A percentile compares a stretch with the other conserved stretches of the same genome.
phyloP scores from a whole-genome alignment of 2,888 invertebrate genomes.

The Caenorhabditis angaria region DNA sequence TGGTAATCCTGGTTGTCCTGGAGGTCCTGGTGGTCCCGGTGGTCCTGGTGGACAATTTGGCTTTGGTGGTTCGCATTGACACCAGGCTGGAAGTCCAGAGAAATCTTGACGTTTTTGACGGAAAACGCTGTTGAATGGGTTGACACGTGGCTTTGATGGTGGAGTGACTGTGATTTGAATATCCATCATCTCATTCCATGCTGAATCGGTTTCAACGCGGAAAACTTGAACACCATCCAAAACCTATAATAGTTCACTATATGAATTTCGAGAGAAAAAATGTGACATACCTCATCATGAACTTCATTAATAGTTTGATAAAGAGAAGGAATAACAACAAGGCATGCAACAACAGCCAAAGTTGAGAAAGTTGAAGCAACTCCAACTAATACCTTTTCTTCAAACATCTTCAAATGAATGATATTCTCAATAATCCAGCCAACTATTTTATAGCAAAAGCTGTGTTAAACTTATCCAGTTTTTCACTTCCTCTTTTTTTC shows the following conservation, averaged over 20 bases:
- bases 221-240: slow-evolving; percentile 58
- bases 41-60: slow-evolving; percentile 56
- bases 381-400: slow-evolving; percentile 13
- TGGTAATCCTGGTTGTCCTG: slow-evolving; percentile 50
- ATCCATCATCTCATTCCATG: slow-evolving; percentile 66
- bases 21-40: slow-evolving; percentile 52
- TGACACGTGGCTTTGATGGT: slow-evolving; percentile 55
- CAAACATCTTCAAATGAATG: slow-evolving; percentile 3
- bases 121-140: slow-evolving; percentile 62
- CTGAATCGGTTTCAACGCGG: slow-evolving; percentile 66
- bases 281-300: slow-evolving; percentile 5
- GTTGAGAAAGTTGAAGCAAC: slow-evolving; percentile 15
- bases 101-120: slow-evolving; percentile 57
- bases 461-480: too few species aligned
- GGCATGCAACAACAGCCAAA: slow-evolving; percentile 14
- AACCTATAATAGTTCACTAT: slow-evolving; percentile 12
- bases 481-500: too few species aligned
- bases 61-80: slow-evolving; percentile 63
- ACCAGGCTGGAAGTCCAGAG: slow-evolving; percentile 63
- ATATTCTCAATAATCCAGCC: background rate
- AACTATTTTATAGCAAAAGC: slow-evolving; percentile 1
- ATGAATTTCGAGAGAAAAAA: background rate
- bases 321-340: slow-evolving; percentile 13
- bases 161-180: slow-evolving; percentile 65
- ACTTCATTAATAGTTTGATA: slow-evolving; percentile 16